Percentiles rank a stretch among this genome's conserved stretches.
These are phyloP conservation scores for Synergus japonicus DNA, from an alignment of 2,888 invertebrate species.

Conservation along the genomic window DNA sequence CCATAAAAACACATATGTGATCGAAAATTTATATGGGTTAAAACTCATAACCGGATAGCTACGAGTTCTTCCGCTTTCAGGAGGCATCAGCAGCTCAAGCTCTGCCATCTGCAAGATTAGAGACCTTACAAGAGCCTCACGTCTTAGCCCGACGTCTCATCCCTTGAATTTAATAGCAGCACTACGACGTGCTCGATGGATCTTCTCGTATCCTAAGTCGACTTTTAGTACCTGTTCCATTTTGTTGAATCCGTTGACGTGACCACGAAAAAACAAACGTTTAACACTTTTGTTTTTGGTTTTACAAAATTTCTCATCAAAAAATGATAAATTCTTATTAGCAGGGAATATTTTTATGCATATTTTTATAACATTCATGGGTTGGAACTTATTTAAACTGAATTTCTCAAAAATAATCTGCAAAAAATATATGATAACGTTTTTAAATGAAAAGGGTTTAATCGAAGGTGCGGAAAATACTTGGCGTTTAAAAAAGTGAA, in stretches of 20 bases:
- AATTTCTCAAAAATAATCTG: too few species aligned
- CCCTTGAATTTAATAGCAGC: conserved; percentile 2
- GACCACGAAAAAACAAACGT: neutral
- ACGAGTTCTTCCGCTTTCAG: neutral
- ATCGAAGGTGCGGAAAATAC: neutral
- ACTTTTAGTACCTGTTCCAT: neutral
- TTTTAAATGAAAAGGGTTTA: conserved; percentile 3
- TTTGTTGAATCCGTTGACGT: neutral
- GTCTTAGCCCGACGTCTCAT: neutral
- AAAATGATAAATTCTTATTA: too few species aligned
- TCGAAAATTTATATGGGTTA: neutral
- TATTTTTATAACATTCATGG: too few species aligned
- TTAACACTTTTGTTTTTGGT: neutral
- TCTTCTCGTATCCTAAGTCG: neutral
- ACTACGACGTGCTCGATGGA: conserved; percentile 7
- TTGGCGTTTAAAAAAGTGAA: conserved; percentile 14
- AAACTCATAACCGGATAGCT: neutral
- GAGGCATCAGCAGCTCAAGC: neutral
- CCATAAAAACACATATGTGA: neutral
- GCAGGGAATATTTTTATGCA: too few species aligned
- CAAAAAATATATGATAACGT: too few species aligned
- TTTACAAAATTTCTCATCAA: neutral
- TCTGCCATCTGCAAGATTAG: neutral
- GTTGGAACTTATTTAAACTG: too few species aligned
- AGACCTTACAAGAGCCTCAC: neutral